Evolutionary conservation across 2,113 vertebrate genomes (phyloP).

Genomic region (Aegypius monachus): DNA sequence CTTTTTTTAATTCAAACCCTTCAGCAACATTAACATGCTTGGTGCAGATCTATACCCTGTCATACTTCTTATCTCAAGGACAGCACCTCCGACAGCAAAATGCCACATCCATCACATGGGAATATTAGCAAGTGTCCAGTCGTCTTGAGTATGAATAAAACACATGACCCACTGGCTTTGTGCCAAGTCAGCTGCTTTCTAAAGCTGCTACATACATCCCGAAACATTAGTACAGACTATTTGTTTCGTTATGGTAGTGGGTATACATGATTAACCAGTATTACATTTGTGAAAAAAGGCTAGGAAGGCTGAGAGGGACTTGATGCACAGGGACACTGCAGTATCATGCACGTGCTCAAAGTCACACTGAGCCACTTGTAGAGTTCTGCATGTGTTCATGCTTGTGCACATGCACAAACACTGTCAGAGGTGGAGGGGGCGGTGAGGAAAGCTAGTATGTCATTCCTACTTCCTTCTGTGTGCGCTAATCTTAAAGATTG

Average conservation of each 20-base stretch:
- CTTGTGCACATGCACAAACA: background rate
- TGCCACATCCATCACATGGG: background rate
- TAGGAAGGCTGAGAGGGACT: background rate
- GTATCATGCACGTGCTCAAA: accelerated
- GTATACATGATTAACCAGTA: accelerated
- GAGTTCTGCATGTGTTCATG: accelerated
- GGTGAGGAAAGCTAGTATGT: background rate
- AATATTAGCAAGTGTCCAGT: background rate
- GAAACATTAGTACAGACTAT: accelerated
- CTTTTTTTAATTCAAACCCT: background rate
- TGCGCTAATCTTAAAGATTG: background rate
- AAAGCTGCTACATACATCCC: background rate
- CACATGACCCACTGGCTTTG: accelerated
- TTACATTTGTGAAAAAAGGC: accelerated
- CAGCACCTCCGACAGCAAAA: slow-evolving; percentile 26
- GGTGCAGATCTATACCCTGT: background rate
- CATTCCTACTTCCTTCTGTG: background rate
- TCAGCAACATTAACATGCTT: slow-evolving; percentile 4
- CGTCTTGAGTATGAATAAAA: background rate
- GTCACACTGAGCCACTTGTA: accelerated
- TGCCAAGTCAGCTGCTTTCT: background rate
- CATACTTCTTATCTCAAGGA: slow-evolving; percentile 31
- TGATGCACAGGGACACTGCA: accelerated
- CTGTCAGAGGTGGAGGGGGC: background rate
- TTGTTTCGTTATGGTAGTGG: accelerated